Conservation (phyloP, 2,113 vertebrate genomes). For the Chitala chitala region DNA sequence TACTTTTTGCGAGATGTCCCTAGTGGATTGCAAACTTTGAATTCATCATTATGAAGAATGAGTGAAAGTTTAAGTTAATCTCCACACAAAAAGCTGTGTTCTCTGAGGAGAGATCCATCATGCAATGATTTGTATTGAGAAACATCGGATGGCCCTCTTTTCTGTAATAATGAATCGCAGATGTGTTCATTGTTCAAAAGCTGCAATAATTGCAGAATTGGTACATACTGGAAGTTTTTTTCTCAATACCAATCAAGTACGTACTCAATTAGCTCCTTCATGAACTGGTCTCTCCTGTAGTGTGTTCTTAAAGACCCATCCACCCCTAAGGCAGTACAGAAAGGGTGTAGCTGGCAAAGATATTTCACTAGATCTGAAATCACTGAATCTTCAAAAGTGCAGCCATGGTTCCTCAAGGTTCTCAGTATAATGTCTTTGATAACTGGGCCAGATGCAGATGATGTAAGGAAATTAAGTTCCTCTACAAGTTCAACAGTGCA, state of each 20-base stretch:
- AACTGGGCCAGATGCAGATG: slow-evolving; percentile 27
- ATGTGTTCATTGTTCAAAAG: slow-evolving; percentile 25
- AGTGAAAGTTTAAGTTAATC: slow-evolving; percentile 27
- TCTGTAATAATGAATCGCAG: slow-evolving; percentile 20
- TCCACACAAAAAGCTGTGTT: slow-evolving; percentile 24
- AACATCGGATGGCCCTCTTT: slow-evolving; percentile 14
- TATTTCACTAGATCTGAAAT: slow-evolving; percentile 29
- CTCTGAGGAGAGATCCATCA: slow-evolving; percentile 26
- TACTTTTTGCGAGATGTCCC: too few relatives aligned
- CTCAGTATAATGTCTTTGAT: slow-evolving; percentile 29
- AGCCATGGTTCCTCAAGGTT: slow-evolving; percentile 28
- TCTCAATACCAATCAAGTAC: slow-evolving; percentile 21
- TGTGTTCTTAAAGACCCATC: slow-evolving; percentile 24
- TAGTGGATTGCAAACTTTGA: too few relatives aligned
- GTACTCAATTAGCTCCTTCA: slow-evolving; percentile 33
- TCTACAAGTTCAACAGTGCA: slow-evolving; percentile 31
- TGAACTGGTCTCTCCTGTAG: slow-evolving; percentile 15
- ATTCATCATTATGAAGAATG: too few relatives aligned
- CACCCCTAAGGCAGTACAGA: slow-evolving; percentile 24
- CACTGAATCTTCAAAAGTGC: slow-evolving; percentile 26
- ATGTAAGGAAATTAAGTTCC: slow-evolving; percentile 30
- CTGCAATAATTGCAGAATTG: slow-evolving; percentile 26
- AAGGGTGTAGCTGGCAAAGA: slow-evolving; percentile 27
- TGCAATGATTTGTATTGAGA: slow-evolving; percentile 18
- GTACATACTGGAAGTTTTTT: slow-evolving; percentile 28